Evolutionary conservation across 2,888 invertebrate genomes (phyloP).

Genomic region (Parnassius orleans): DNA sequence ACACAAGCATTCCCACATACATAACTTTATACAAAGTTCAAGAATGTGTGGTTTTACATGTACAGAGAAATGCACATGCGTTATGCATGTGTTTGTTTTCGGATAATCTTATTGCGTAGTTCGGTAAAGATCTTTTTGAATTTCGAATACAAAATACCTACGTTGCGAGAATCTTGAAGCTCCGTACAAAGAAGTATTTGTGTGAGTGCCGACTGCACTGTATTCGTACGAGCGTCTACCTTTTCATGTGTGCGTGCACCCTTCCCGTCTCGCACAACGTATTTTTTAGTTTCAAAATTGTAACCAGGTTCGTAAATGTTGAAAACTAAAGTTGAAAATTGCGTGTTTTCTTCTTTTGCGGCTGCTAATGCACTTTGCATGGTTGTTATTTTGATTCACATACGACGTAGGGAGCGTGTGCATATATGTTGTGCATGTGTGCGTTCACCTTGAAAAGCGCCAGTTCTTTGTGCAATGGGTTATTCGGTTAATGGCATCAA

Average conservation of each 20-base stretch:
- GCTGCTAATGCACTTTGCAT: constrained; percentile 34
- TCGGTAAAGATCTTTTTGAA: constrained; percentile 24
- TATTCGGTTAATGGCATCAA: constrained; percentile 81
- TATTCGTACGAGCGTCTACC: constrained; percentile 52
- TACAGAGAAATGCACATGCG: constrained; percentile 25
- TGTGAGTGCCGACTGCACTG: constrained; percentile 65
- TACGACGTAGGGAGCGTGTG: constrained; percentile 42
- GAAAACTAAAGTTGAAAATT: constrained; percentile 38
- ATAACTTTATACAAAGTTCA: constrained; percentile 27
- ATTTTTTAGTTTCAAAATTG: constrained; percentile 26
- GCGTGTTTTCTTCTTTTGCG: constrained; percentile 23
- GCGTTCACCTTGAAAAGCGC: constrained; percentile 79
- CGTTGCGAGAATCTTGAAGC: constrained; percentile 23
- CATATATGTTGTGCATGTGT: constrained; percentile 47
- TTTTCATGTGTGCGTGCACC: constrained; percentile 64
- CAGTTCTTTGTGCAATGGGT: constrained; percentile 81
- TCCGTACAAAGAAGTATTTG: constrained; percentile 38
- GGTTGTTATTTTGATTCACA: constrained; percentile 71
- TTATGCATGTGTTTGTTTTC: constrained; percentile 31
- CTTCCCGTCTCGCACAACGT: constrained; percentile 62
- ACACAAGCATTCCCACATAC: constrained; percentile 25
- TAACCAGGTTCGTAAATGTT: constrained; percentile 28
- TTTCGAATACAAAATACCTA: constrained; percentile 27
- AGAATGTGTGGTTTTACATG: constrained; percentile 8
- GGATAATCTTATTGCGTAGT: constrained; percentile 26